Base-by-base conservation (phyloP, 2,113 vertebrate genomes). In the Picathartes gymnocephalus region DNA sequence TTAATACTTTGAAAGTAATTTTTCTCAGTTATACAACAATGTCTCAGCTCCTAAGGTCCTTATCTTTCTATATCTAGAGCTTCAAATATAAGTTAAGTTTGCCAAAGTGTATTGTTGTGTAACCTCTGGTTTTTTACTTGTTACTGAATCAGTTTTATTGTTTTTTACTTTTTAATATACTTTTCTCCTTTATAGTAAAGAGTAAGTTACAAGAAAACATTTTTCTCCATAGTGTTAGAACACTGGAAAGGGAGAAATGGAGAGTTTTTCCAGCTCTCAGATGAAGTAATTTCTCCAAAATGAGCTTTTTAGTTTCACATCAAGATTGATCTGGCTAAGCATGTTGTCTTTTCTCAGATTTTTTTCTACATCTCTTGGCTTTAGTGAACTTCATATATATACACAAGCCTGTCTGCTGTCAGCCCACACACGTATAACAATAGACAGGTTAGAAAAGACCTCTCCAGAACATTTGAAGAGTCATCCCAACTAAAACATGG, bases 1-100 rank as follows among this genome's bases (percentile, higher is more conserved):
- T 74, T 93, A 93, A 71, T 70, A 77, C 27, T 92, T 77, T 30
- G 20, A 56, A 92, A 96, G 56, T 56, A 66, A 81, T 94, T 94
- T 95, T 87, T 24, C 54, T 86, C 47, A 42, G 74, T 82, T 91
- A 70, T 44, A 90, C 13, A 81, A 53, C 37, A 65, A 50, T 73
- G 20, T 51, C 58, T 80, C 39, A 44, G 15, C 25, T 93, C 28
- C 50, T 83, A 73, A 54, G 24, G 27, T 45, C 40, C 33, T 60
- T 80, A 68, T 60, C 39, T 83, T 94, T 91, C 35, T 91, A 2
- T 44, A 64, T 15, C 48, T 70, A 44, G n/a, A 84, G 40, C 37
- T 84, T 79, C 53, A 71, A 81, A 76, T 42, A 66, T 1, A 48
- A 86, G 42, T 42, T 70, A 82, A 61, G 17, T 93, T 86, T 72